Percentiles rank a stretch among this genome's conserved stretches.
phyloP scores from a whole-genome alignment of 2,797 vertebrate genomes.

The Ataeniobius toweri region DNA sequence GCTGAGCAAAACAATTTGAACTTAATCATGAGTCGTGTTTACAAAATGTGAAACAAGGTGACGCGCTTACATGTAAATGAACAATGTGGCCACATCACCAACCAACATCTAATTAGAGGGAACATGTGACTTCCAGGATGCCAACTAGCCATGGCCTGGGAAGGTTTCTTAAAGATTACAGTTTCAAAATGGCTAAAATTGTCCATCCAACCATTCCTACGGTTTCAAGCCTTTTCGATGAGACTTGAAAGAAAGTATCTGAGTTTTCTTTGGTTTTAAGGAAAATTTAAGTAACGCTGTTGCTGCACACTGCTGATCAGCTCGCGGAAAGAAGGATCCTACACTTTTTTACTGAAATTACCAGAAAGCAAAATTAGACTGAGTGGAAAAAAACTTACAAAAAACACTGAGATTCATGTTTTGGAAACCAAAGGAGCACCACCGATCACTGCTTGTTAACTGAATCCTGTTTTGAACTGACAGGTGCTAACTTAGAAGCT shows the following conservation, averaged over 20 bases:
- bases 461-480: not conserved
- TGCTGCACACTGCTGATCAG: not conserved
- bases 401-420: not conserved
- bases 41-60: slow-evolving; percentile 12
- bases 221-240: not conserved
- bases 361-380: not conserved
- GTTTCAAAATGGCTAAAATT: not conserved
- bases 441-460: not conserved
- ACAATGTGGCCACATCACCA: not conserved
- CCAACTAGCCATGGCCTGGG: not conserved
- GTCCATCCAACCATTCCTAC: not conserved
- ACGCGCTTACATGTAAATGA: not conserved
- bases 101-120: not conserved
- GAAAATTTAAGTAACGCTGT: not conserved
- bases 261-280: not conserved
- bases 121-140: no score
- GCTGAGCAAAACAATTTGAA: not conserved
- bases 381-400: not conserved
- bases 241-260: not conserved
- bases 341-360: not conserved
- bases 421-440: not conserved
- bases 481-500: not conserved
- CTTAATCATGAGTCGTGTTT: slow-evolving; percentile 7
- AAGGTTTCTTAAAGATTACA: not conserved
- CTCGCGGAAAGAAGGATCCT: not conserved